Evolutionary conservation across 2,797 vertebrate genomes (phyloP), one percentile per base, ranked within the genome.

Genomic region (Antrozous pallidus): DNA sequence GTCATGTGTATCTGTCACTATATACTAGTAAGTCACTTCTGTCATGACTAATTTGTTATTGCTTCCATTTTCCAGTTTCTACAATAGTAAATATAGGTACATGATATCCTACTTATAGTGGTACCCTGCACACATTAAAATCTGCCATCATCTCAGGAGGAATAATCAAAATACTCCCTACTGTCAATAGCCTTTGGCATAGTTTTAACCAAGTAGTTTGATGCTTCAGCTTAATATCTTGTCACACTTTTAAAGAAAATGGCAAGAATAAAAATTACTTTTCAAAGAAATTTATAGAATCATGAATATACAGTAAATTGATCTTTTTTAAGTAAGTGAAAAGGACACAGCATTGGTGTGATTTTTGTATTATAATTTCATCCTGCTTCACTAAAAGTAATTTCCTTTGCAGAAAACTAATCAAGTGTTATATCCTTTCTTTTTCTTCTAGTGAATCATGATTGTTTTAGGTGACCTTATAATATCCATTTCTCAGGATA

Each of bases 11-110:
- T 71, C 71, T 49, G 33, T 69, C 28, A 70, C 22, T 93, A 61
- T 58, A 61, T 28, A 54, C 3, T 54, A 54, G 20, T 22, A 61
- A 45, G 38, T 49, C 16, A 75, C 14, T 93, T 42, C 54, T 84
- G 54, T 90, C 63, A 61, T 70, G 54, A 93, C 28, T 84, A 91
- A 87, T 87, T 93, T 88, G 49, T 65, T 51, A 92, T 33, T 74
- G 47, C 65, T 40, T 92, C 42, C 18, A 90, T 91, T 78, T 93
- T 69, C 36, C 47, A 51, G 45, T 84, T 85, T 83, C 42, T 11
- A 38, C 58, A 88, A 83, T 65, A 92, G 42, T 0, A 28, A 82
- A 85, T 13, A 42, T 10, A 36, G 4, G 58, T 45, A 20, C 22
- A 8, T 5, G 4, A 26, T 75, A 70, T 36, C 42, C 14, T 91